Conservation (phyloP, 2,113 vertebrate species). For the Poecile atricapillus region DNA sequence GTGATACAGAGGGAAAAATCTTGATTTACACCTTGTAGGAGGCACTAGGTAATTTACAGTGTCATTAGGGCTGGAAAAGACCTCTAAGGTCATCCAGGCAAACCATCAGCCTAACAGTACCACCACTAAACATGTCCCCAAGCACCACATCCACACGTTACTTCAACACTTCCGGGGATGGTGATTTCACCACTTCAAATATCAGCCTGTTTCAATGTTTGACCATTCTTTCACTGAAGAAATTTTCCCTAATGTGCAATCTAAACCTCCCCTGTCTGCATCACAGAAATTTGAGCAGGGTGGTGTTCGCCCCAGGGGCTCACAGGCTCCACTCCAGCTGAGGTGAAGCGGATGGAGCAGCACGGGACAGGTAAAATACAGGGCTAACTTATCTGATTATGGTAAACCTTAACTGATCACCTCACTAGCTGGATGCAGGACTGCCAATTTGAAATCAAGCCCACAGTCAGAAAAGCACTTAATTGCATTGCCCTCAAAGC, state of each 20-base stretch:
- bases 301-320: neutral
- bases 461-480: neutral
- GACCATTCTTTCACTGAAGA: neutral
- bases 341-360: neutral
- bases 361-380: neutral
- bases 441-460: neutral
- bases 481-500: neutral
- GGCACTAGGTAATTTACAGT: neutral
- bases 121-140: too few relatives aligned
- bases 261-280: neutral
- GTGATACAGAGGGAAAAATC: neutral
- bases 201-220: neutral
- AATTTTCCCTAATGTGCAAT: too few relatives aligned
- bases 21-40: neutral
- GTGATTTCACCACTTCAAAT: neutral
- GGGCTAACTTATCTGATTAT: neutral
- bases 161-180: neutral
- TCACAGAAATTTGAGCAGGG: neutral
- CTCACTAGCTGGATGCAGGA: neutral
- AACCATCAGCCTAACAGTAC: too few relatives aligned
- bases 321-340: neutral
- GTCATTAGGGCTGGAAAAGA: neutral
- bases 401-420: neutral
- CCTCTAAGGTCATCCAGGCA: too few relatives aligned
- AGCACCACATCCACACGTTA: accelerated